These are phyloP conservation scores for Erethizon dorsatum DNA, from an alignment of 2,797 vertebrate species.

Conservation along the genomic window DNA sequence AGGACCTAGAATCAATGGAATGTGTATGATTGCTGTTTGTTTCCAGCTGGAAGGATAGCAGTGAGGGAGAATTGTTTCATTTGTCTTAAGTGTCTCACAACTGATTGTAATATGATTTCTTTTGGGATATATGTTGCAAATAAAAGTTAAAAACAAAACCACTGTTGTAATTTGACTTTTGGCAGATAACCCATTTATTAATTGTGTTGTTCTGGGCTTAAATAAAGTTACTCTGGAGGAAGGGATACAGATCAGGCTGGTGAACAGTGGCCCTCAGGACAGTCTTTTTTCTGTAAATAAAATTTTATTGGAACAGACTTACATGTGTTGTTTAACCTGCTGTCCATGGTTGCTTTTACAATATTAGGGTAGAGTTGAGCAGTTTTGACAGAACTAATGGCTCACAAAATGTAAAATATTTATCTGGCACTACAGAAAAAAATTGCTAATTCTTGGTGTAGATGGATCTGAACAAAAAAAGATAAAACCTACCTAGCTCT, in stretches of 20 bases:
- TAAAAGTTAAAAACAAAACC: not conserved
- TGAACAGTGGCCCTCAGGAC: not conserved
- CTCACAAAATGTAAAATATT: conserved; percentile 13
- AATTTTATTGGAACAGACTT: conserved; percentile 48
- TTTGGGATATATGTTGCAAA: not conserved
- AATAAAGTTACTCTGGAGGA: not conserved
- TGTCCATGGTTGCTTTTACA: not conserved
- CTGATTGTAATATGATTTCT: not conserved
- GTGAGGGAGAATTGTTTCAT: not conserved
- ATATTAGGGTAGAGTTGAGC: not conserved
- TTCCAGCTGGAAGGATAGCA: not conserved
- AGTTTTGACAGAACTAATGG: not conserved
- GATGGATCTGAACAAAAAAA: not conserved
- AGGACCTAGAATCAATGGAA: not conserved
- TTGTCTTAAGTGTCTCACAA: conserved; percentile 32
- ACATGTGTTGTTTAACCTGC: not conserved
- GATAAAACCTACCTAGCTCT: not conserved
- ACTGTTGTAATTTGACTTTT: not conserved
- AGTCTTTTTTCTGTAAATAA: conserved; percentile 56
- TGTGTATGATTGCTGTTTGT: not conserved
- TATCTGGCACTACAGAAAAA: not conserved
- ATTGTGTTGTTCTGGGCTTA: not conserved
- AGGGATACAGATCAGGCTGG: not conserved
- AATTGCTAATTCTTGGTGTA: not conserved
- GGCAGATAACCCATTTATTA: not conserved